A percentile compares a stretch with the other conserved stretches of the same genome.
Conservation (phyloP, 2,113 vertebrate species). For the Hirundichthys speculiger region DNA sequence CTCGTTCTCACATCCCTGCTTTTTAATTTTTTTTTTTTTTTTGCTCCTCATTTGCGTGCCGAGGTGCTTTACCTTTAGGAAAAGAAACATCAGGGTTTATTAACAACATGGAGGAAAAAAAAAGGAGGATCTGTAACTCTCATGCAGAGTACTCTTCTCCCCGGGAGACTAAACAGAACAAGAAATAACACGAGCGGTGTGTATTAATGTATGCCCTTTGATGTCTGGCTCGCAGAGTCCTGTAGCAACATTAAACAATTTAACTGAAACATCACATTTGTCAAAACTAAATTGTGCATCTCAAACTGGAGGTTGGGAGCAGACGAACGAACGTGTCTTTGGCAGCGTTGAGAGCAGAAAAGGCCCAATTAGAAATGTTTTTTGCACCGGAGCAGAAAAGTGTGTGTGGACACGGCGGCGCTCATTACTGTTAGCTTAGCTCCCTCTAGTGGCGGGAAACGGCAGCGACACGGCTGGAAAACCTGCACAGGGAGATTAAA, state of each 20-base stretch:
- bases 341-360: slow-evolving; percentile 55
- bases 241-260: slow-evolving; percentile 80
- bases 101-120: slow-evolving; percentile 51
- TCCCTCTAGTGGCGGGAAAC: slow-evolving; percentile 89
- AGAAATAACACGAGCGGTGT: slow-evolving; percentile 71
- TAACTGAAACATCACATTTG: slow-evolving; percentile 82
- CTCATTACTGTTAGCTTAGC: slow-evolving; percentile 87
- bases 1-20: slow-evolving; percentile 47
- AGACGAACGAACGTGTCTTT: slow-evolving; percentile 44
- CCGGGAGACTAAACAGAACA: slow-evolving; percentile 82
- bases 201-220: slow-evolving; percentile 83
- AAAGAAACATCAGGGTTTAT: slow-evolving; percentile 73
- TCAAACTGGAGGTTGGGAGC: slow-evolving; percentile 59
- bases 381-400: slow-evolving; percentile 72
- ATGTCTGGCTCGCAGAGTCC: slow-evolving; percentile 73
- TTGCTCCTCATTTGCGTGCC: slow-evolving; percentile 53
- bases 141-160: slow-evolving; percentile 50
- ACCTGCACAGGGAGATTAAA: background rate
- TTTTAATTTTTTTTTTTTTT: slow-evolving; percentile 19
- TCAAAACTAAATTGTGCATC: slow-evolving; percentile 78
- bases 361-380: slow-evolving; percentile 78
- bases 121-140: slow-evolving; percentile 23
- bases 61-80: slow-evolving; percentile 73
- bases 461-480: background rate
- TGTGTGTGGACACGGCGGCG: background rate